Evolutionary conservation across 2,888 invertebrate genomes (phyloP), one percentile per base, ranked within the genome.

Genomic region (Nineta flava): DNA sequence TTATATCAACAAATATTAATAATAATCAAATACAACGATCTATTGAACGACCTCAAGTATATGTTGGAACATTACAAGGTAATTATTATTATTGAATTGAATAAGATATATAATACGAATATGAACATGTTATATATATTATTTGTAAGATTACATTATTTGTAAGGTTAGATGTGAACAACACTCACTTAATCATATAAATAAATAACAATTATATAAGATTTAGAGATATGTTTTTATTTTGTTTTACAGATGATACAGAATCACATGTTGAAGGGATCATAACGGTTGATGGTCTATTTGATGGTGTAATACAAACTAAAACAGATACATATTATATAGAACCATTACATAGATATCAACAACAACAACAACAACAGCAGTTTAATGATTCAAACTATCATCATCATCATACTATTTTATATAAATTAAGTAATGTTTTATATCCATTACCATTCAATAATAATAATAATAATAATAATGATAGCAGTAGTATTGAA

Each of bases 281-380:
- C 59, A 77, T 94, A 58, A 91, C 91, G 53, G 75, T 77, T 51
- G 85, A 90, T 53, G 93, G 93, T 51, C 74, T 90, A 51, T 87
- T 94, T 67, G 93, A 94, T 64, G 94, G 93, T 49, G 85, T 85
- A 50, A 83, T 94, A 61, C 76, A 79, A 65, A 85, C 87, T 48
- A 71, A 73, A 51, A 71, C 77, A 48, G 87, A 87, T 60, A 85
- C 88, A 60, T 88, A 81, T 68, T 90, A 87, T 67, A 76, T 93
- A 57, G 92, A 93, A 66, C 87, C 87, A 7, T 70, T 83, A 51
- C 76, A 76, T 57, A 75, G 84, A 57, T 86, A 84, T 64, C 67
- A 53, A 66, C 69, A 59, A 66, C 54, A 61, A 65, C 53, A 59
- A 62, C 53, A 58, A 66, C 60, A 62, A 70, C 64, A 61, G 70